Base-by-base conservation (phyloP, 2,888 invertebrate species). In the Rhabditoides inermis region DNA sequence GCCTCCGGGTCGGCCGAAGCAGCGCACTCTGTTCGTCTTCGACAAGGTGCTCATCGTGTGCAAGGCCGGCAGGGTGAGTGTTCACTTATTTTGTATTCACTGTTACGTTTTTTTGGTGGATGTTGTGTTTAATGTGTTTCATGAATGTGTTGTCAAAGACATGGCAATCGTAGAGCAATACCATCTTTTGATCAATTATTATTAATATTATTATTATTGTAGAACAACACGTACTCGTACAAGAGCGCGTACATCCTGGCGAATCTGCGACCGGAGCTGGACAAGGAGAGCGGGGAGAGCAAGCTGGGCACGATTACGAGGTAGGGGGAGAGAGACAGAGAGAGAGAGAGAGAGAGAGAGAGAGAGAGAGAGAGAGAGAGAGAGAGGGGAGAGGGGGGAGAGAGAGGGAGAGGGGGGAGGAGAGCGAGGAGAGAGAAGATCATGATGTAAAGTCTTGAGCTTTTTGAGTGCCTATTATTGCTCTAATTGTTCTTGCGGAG, bases 41-140 rank as follows among this genome's bases (percentile, higher is more conserved):
- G 94, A 98, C 79, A 90, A 90, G 81, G 88, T 91, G 59, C 86
- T 98, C 82, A 84, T 98, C 74, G 85, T 91, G 77, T 90, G 90
- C 79, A 91, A 90, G 51, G 42, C 53, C 4, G 60, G 52, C 40
- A 67, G 65, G 50, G 55, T 61, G 20, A 41, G 51, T n/a, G n/a
- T n/a, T n/a, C n/a, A n/a, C n/a, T n/a, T n/a, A n/a, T n/a, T 25
- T 39, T 61, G 15, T 10, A 32, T 20, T 27, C 12, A 20, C 22
- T 35, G n/a, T 36, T 30, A 45, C 45, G 40, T 49, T 35, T 40
- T 26, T 4, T 27, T 22, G 40, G 39, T 41, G 50, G 45, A 15
- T 10, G 52, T 44, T 28, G 51, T 46, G 18, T 15, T 27, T 15
- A 30, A 30, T 18, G 18, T 23, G 18, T 53, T 52, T n/a, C 5